A percentile compares a stretch with the other conserved stretches of the same genome.
Evolutionary conservation across 2,113 vertebrate genomes (phyloP).

Genomic region (Ctenodactylus gundi): DNA sequence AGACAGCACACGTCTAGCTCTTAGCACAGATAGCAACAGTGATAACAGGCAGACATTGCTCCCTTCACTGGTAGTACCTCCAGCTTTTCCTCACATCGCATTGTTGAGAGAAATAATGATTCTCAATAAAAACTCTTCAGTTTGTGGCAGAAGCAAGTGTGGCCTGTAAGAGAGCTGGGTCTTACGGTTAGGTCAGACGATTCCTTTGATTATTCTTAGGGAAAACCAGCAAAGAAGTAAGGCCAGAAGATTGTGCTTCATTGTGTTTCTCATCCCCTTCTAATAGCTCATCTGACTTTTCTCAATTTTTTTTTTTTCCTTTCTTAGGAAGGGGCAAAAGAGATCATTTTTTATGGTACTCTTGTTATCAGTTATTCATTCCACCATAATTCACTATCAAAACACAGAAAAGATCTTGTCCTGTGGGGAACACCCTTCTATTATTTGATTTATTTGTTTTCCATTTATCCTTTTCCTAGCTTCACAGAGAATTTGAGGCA

Average conservation of each 20-base stretch:
- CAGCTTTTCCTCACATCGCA: neutral
- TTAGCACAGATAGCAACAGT: rapidly evolving
- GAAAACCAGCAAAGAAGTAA: neutral
- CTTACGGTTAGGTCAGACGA: neutral
- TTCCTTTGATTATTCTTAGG: neutral
- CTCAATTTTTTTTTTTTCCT: neutral
- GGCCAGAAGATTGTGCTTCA: neutral
- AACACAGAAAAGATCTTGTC: neutral
- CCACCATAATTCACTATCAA: neutral
- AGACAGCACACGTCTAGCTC: neutral
- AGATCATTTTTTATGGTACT: neutral
- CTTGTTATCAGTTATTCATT: neutral
- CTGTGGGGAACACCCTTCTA: neutral
- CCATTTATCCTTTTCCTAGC: neutral
- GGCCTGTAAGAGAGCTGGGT: neutral
- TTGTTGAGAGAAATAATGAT: neutral
- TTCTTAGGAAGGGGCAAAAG: neutral
- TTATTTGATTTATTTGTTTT: conserved; percentile 1
- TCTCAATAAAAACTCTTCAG: neutral
- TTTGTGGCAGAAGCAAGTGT: neutral
- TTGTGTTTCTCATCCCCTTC: neutral
- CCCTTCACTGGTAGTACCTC: neutral
- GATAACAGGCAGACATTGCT: neutral
- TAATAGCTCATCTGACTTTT: neutral
- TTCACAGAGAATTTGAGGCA: neutral